Evolutionary conservation across 2,888 invertebrate species (phyloP), one percentile per base, ranked within the genome.

Genomic region (Julus scanicus): DNA sequence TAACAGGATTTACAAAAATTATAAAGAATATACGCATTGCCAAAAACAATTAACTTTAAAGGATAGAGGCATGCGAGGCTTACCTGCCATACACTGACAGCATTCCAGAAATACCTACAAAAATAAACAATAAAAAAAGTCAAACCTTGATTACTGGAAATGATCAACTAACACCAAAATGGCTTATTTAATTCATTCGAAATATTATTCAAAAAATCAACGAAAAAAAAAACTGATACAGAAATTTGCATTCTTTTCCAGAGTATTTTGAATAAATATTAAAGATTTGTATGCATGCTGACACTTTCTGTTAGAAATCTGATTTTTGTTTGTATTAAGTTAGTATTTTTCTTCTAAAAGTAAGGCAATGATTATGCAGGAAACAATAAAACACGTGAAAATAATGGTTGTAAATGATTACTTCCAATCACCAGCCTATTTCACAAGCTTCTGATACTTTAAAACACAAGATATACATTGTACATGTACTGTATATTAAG

Each of bases 81-180:
- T 80, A 80, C 80, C 80, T 80, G 80, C 80, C 80, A 13, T 80
- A 80, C 80, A 80, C 37, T 37, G 80, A 80, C 80, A 80, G 80
- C 80, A 80, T 80, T 80, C 80, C 80, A 80, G 80, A 80, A 80
- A 80, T 37, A 80, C 80, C 80, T 80, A 80, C 80, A 80, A 80
- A 80, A 80, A 80, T 80, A 80, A 80, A 80, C 80, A 80, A 80
- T 80, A 80, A 80, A 44, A 20, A 80, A 80, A 9, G 80, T 80
- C 80, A 80, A 37, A 80, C 80, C 37, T 37, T 80, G 80, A 80
- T 80, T 80, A 80, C 80, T 37, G 37, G 80, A 80, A 80, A 80
- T 15, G 80, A 80, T 4, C 80, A 80, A 37, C 29, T 80, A 37
- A 80, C 37, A 80, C 37, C 80, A 2, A 15, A 37, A 4, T 39